phyloP scores from a whole-genome alignment of 2,113 vertebrate genomes.

The Sinocyclocheilus rhinocerous region DNA sequence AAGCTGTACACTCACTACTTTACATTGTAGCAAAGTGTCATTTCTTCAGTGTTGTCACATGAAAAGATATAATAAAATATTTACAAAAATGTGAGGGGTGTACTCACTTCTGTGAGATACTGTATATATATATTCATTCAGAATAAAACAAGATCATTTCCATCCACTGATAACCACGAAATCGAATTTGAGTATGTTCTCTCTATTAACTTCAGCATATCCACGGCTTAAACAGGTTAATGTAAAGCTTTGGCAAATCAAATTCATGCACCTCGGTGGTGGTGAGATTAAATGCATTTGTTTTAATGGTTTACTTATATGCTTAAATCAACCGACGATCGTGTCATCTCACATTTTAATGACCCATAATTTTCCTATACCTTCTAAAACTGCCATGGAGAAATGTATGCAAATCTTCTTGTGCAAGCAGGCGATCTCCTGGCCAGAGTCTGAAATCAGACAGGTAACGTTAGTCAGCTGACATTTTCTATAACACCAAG shows the following conservation, averaged over 20 bases:
- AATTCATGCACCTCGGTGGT: neutral
- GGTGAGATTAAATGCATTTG: neutral
- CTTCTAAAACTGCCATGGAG: neutral
- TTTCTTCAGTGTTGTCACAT: too few relatives aligned
- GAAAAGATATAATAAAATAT: too few relatives aligned
- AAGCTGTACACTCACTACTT: too few relatives aligned
- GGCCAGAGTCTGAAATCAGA: conserved; percentile 27
- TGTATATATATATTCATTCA: neutral
- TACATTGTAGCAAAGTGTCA: too few relatives aligned
- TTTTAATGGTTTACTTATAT: neutral
- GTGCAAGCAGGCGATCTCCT: conserved; percentile 10
- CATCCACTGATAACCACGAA: neutral
- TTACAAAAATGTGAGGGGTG: too few relatives aligned
- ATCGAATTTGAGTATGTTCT: neutral
- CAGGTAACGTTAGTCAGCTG: conserved; percentile 41
- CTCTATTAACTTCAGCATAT: neutral
- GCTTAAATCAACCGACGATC: neutral
- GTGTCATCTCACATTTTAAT: neutral
- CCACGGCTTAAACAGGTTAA: neutral
- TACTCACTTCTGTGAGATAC: neutral
- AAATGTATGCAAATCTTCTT: neutral
- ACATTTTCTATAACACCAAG: conserved; percentile 25
- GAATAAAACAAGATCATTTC: neutral
- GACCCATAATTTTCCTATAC: neutral
- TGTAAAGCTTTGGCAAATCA: neutral